phyloP scores from a whole-genome alignment of 2,888 invertebrate species.

The Conistra vaccinii region DNA sequence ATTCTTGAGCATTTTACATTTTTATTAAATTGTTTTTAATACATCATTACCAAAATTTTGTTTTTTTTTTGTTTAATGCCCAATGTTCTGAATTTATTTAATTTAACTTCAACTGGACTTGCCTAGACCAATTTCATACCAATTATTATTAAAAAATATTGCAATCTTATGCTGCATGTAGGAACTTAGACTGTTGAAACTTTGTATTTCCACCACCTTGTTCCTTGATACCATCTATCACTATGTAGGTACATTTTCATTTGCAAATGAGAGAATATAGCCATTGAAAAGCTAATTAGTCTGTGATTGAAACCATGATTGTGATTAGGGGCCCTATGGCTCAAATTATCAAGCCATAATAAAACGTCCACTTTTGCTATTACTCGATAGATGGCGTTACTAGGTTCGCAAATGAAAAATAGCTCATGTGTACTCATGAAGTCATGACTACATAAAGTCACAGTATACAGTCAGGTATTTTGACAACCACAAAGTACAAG shows the following conservation, averaged over 20 bases:
- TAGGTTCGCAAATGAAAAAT: not conserved
- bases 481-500: too few relatives aligned
- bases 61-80: not conserved
- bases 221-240: not conserved
- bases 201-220: not conserved
- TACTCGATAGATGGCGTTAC: slow-evolving; percentile 33
- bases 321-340: too few relatives aligned
- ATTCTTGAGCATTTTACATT: slow-evolving; percentile 31
- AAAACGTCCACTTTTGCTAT: not conserved
- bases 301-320: not conserved
- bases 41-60: slow-evolving; percentile 4
- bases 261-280: not conserved
- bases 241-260: not conserved
- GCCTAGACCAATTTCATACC: not conserved
- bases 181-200: not conserved
- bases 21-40: slow-evolving; percentile 26
- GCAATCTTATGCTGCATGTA: not conserved
- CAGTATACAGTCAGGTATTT: too few relatives aligned
- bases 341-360: not conserved
- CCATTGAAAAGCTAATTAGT: too few relatives aligned
- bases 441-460: too few relatives aligned
- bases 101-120: not conserved
- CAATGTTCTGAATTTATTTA: not conserved
- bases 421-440: too few relatives aligned
- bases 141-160: not conserved